A percentile compares a stretch with the other conserved stretches of the same genome.
Evolutionary conservation across 1,140 invertebrate genomes (phyloP).

Genomic region (Lepidostoma basale): DNA sequence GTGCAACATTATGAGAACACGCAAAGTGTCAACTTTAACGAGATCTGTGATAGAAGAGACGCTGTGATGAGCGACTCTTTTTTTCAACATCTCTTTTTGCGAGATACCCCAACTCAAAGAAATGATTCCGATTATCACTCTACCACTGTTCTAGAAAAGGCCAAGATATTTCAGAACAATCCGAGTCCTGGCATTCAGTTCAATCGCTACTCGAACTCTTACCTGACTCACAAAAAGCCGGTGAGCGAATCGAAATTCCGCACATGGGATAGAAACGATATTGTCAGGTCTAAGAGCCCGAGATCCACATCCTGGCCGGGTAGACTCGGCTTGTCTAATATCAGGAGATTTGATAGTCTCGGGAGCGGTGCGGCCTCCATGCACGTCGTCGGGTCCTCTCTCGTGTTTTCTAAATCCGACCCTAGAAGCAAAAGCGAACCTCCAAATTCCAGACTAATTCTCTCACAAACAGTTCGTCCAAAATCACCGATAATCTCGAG

Average conservation of each 20-base stretch:
- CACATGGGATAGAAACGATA: conserved; percentile 65
- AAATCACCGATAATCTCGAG: conserved; percentile 51
- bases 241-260: conserved; percentile 75
- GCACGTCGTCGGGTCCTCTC: conserved; percentile 48
- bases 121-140: conserved; percentile 50
- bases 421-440: conserved; percentile 62
- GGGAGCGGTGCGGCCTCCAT: conserved; percentile 17
- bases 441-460: conserved; percentile 57
- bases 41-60: conserved; percentile 63
- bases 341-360: conserved; percentile 55
- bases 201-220: conserved; percentile 64
- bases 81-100: conserved; percentile 73
- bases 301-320: conserved; percentile 59
- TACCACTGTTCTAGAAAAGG: conserved; percentile 67
- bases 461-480: conserved; percentile 57
- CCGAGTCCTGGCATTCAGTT: conserved; percentile 60
- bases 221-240: conserved; percentile 71
- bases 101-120: conserved; percentile 52
- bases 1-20: conserved; percentile 39
- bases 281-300: conserved; percentile 47
- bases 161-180: conserved; percentile 65
- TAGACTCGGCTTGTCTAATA: conserved; percentile 50
- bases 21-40: conserved; percentile 52
- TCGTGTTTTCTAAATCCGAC: conserved; percentile 46
- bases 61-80: conserved; percentile 67